These are phyloP conservation scores for Heliornis fulica DNA, from an alignment of 2,113 vertebrate genomes.

Conservation along the genomic window DNA sequence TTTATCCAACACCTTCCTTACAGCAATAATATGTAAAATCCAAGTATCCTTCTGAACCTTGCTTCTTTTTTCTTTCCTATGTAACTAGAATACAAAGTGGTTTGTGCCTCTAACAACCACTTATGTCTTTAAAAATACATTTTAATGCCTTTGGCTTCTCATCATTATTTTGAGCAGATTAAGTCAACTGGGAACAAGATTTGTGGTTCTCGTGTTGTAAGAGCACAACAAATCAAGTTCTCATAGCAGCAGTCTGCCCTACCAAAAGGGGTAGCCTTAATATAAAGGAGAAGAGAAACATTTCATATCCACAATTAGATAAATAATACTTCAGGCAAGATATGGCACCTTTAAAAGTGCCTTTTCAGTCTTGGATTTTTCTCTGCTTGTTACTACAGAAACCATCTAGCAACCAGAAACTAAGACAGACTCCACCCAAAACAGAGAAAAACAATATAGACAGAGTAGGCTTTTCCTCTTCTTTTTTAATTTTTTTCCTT, in stretches of 20 bases:
- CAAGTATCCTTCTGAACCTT: background rate
- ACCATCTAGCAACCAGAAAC: constrained; percentile 76
- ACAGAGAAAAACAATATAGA: constrained; percentile 75
- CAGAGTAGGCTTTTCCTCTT: constrained; percentile 1
- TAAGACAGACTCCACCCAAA: constrained; percentile 77
- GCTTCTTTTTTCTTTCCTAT: background rate
- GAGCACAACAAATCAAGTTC: constrained; percentile 14
- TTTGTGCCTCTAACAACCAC: constrained; percentile 25
- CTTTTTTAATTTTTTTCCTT: background rate
- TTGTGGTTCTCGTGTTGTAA: constrained; percentile 11
- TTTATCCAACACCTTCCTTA: background rate
- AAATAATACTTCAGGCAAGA: constrained; percentile 69
- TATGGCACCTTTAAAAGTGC: constrained; percentile 75
- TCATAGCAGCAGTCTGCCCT: background rate
- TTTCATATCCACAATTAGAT: constrained; percentile 62
- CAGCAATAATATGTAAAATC: background rate
- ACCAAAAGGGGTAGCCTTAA: constrained; percentile 29
- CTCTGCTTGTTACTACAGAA: constrained; percentile 73
- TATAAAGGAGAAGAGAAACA: constrained; percentile 29
- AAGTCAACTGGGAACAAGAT: constrained; percentile 49
- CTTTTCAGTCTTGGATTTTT: constrained; percentile 74
- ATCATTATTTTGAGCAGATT: constrained; percentile 40
- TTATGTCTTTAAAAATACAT: constrained; percentile 57
- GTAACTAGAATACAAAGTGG: constrained; percentile 32
- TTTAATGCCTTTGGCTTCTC: constrained; percentile 51